Conservation (phyloP, 2,888 invertebrate genomes). For the Eucera pruinosa region DNA sequence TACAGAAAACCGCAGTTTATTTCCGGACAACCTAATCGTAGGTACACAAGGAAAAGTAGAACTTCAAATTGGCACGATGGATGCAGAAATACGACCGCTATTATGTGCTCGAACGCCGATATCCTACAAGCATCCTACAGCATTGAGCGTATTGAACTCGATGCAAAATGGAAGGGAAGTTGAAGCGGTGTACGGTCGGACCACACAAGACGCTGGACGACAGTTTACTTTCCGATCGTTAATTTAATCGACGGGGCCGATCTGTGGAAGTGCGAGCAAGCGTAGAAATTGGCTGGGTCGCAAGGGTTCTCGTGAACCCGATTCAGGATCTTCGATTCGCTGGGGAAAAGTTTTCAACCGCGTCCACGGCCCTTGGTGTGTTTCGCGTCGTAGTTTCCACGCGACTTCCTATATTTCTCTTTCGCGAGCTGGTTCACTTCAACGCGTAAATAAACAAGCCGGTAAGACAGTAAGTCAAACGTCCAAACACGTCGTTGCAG, state of each 20-base stretch:
- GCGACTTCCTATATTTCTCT: conserved; percentile 53
- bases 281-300: conserved; percentile 11
- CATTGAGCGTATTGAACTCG: too few species aligned
- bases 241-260: neutral
- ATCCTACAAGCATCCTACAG: too few species aligned
- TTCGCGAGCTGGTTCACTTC: conserved; percentile 41
- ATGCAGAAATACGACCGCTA: too few species aligned
- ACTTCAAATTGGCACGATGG: too few species aligned
- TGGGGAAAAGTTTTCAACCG: conserved; percentile 35
- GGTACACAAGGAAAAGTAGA: too few species aligned
- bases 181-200: too few species aligned
- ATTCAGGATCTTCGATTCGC: conserved; percentile 17
- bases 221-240: conserved; percentile 19
- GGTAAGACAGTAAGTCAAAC: conserved; percentile 65
- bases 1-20: too few species aligned
- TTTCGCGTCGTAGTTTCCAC: conserved; percentile 40
- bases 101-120: too few species aligned
- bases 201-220: neutral
- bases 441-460: conserved; percentile 63
- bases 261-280: neutral
- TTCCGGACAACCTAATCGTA: too few species aligned
- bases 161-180: too few species aligned
- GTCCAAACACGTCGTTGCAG: conserved; percentile 61
- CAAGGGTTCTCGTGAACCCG: neutral
- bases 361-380: conserved; percentile 9